Conservation (phyloP, 2,113 vertebrate species). For the Rhabdornis inornatus region DNA sequence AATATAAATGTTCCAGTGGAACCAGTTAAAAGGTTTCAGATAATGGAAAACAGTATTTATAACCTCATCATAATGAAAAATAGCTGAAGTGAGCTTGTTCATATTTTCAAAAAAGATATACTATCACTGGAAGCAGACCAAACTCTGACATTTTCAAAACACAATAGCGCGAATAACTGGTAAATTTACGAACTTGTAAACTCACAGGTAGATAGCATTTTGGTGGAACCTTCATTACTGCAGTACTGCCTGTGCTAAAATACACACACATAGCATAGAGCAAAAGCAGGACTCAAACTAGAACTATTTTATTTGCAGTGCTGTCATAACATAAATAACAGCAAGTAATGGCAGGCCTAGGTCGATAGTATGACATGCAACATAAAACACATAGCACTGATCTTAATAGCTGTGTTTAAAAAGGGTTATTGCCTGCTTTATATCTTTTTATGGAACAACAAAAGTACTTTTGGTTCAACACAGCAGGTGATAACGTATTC, state of each 20-base stretch:
- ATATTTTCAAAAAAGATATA: neutral
- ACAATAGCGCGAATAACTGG: rapidly evolving
- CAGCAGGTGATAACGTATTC: neutral
- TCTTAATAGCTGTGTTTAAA: neutral
- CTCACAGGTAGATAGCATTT: neutral
- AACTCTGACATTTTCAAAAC: neutral
- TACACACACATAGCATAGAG: rapidly evolving
- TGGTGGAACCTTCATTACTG: neutral
- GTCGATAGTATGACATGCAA: neutral
- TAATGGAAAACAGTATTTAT: neutral
- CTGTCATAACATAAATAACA: neutral
- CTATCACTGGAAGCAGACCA: neutral
- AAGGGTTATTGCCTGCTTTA: neutral
- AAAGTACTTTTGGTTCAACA: neutral
- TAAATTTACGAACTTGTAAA: neutral
- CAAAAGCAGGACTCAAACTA: neutral
- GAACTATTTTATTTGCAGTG: neutral
- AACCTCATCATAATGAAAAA: neutral
- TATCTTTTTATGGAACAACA: neutral
- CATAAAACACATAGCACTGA: neutral
- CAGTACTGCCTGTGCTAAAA: neutral
- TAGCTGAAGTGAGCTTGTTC: neutral
- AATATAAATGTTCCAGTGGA: neutral
- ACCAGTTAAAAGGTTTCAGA: neutral
- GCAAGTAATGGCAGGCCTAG: neutral